Percentiles rank a stretch among this genome's conserved stretches.
These are phyloP conservation scores for Drosophila arawakana DNA, from an alignment of 1,140 invertebrate species.

Conservation along the genomic window DNA sequence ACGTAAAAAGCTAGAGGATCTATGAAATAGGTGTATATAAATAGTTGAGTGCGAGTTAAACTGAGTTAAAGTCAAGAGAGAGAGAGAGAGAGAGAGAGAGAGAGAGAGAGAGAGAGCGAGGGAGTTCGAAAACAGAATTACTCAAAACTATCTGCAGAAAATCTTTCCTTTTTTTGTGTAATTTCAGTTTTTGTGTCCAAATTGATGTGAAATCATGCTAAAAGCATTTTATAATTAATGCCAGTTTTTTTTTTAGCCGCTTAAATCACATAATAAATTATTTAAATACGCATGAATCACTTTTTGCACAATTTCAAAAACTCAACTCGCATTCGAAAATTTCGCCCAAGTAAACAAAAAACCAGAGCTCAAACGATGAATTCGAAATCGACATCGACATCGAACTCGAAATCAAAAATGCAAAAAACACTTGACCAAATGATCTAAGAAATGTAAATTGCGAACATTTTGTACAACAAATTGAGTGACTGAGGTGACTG, in stretches of 20 bases:
- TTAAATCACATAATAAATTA: constrained; percentile 77
- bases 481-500: constrained; percentile 14
- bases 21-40: constrained; percentile 31
- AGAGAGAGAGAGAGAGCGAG: constrained; percentile 6
- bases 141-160: constrained; percentile 19
- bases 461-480: constrained; percentile 17
- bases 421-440: constrained; percentile 38
- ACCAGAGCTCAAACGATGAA: constrained; percentile 1
- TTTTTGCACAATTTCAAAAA: constrained; percentile 46
- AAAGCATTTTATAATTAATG: constrained; percentile 69
- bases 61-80: background rate
- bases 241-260: constrained; percentile 56
- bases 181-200: constrained; percentile 18
- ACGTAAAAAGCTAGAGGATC: constrained; percentile 42
- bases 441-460: constrained; percentile 71
- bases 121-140: constrained; percentile 3
- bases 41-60: background rate
- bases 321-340: constrained; percentile 16
- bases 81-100: constrained; percentile 23
- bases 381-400: constrained; percentile 5
- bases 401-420: background rate
- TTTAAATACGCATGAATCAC: constrained; percentile 70
- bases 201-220: constrained; percentile 59
- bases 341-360: background rate
- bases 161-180: constrained; percentile 21